Evolutionary conservation across 2,797 vertebrate genomes (phyloP), one percentile per base, ranked within the genome.

Genomic region (Tapirus indicus): DNA sequence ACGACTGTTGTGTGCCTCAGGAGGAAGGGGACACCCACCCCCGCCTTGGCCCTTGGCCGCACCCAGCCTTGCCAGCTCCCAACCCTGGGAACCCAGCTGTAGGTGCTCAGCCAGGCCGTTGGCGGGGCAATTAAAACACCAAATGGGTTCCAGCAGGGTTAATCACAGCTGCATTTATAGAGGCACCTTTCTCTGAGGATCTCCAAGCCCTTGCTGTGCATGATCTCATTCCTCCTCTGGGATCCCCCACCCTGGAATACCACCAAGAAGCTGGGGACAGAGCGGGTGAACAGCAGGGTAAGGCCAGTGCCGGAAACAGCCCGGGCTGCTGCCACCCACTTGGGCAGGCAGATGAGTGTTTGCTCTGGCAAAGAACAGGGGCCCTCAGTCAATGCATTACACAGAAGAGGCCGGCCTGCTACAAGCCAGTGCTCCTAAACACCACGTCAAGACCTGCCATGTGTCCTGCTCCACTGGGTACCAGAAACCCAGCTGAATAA

Each of bases 51-150:
- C 68, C 87, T 84, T 35, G 71, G 71, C 95, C 91, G 47, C 54
- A 90, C 77, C 94, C 17, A 2, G 8, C 68, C 71, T 94, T 85
- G 41, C 71, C 83, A 82, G 66, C 87, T 87, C 92, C 79, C 84
- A 94, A 62, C 75, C 96, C 96, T 97, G 97, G 97, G 97, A 98
- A 97, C 90, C 68, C 58, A 88, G 72, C 96, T 96, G 97, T 97
- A 93, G 97, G 96, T 97, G 93, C 96, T 89, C 66, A 85, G 68
- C 54, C n/a, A 49, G 86, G 85, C 75, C 7, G 47, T 84, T 79
- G 96, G 97, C 14, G n/a, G 54, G 79, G 58, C 92, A 96, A 85
- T 97, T 93, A 97, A 97, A 94, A 87, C 74, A 35, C 80, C 0
- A 3, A 64, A 23, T 87, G 69, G 83, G 93, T 96, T 95, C 97